A percentile compares a stretch with the other conserved stretches of the same genome.
phyloP scores from a whole-genome alignment of 1,140 invertebrate species.

The Cydia pomonella region DNA sequence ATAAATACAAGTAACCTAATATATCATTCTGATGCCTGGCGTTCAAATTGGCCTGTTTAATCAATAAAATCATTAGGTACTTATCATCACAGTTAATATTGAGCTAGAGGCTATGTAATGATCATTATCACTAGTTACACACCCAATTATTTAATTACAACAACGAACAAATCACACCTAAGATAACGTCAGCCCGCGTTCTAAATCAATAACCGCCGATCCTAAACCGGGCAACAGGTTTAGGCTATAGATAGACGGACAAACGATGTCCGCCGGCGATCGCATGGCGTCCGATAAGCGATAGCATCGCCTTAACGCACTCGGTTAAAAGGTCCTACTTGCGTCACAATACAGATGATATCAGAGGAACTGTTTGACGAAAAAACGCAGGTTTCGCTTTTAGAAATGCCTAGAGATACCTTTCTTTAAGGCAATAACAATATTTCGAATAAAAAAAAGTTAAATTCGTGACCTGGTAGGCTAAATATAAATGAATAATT shows the following conservation, averaged over 20 bases:
- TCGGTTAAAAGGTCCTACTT: conserved; percentile 49
- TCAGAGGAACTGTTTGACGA: background rate
- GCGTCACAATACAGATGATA: conserved; percentile 31
- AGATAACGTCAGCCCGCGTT: background rate
- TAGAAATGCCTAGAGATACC: too few relatives aligned
- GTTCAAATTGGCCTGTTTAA: too few relatives aligned
- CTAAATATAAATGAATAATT: too few relatives aligned
- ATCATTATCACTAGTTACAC: background rate
- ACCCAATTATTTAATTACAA: conserved; percentile 9
- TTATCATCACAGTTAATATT: background rate
- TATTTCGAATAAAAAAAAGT: too few relatives aligned
- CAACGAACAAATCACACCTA: background rate
- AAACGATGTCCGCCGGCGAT: conserved; percentile 43
- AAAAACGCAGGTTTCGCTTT: background rate
- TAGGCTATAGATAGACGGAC: conserved; percentile 40
- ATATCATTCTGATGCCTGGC: too few relatives aligned
- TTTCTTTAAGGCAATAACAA: too few relatives aligned
- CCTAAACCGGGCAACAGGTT: conserved; percentile 17
- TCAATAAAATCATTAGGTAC: background rate
- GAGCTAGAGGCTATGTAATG: background rate
- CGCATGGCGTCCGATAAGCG: conserved; percentile 44
- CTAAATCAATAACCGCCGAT: conserved; percentile 9
- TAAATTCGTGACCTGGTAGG: too few relatives aligned
- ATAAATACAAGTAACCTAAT: too few relatives aligned
- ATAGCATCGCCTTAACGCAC: conserved; percentile 45